phyloP scores from a whole-genome alignment of 2,113 vertebrate species.

The Andinoacara biseriatus region DNA sequence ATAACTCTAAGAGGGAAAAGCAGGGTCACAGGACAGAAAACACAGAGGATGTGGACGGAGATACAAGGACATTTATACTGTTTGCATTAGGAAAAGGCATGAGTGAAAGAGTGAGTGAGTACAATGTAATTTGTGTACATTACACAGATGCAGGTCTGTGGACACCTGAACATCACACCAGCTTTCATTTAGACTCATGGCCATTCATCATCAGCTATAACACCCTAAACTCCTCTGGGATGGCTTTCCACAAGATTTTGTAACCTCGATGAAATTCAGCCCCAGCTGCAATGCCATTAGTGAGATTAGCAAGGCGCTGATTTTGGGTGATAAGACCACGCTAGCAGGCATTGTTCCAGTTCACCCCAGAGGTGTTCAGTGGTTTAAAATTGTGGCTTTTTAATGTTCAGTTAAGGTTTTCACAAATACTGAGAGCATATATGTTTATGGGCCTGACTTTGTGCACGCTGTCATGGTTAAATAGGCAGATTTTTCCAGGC shows the following conservation, averaged over 20 bases:
- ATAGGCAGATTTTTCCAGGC: too few relatives aligned
- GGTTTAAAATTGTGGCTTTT: background rate
- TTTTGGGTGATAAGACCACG: background rate
- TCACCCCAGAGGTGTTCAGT: slow-evolving; percentile 10
- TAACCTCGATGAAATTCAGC: slow-evolving; percentile 2
- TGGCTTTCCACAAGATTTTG: slow-evolving; percentile 8
- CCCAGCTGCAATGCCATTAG: background rate
- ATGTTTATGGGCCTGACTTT: background rate
- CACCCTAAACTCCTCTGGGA: background rate
- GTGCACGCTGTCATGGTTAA: background rate
- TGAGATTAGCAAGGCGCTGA: slow-evolving; percentile 1
- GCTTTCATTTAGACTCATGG: background rate
- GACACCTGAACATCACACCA: background rate
- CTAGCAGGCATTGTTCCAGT: background rate
- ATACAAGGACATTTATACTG: slow-evolving; percentile 35
- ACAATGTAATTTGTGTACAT: background rate
- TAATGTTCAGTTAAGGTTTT: background rate
- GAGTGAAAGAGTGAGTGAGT: background rate
- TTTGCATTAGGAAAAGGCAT: slow-evolving; percentile 42
- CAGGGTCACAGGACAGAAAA: slow-evolving; percentile 47
- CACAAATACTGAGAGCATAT: background rate
- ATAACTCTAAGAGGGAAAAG: slow-evolving; percentile 59
- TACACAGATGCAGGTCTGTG: background rate
- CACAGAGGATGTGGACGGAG: slow-evolving; percentile 29
- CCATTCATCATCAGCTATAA: background rate